Conservation (phyloP, 2,113 vertebrate species). For the Dromaius novaehollandiae region DNA sequence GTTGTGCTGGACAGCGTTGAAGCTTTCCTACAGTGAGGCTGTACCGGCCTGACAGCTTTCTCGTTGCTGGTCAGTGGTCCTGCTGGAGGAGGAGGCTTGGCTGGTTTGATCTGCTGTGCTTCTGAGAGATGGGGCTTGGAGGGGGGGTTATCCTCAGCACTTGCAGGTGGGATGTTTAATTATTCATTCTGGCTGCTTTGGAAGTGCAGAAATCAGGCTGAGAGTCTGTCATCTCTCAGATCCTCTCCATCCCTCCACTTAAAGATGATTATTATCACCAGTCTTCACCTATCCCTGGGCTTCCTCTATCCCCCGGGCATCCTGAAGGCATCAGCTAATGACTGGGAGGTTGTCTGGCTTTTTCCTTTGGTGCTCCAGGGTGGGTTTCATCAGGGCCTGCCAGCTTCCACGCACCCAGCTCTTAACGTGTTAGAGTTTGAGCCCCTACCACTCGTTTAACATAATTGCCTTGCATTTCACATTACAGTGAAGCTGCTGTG, state of each 20-base stretch:
- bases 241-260: not conserved
- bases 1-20: not conserved
- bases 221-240: not conserved
- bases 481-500: not conserved
- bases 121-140: not conserved
- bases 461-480: accelerated
- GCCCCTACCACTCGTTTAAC: not conserved
- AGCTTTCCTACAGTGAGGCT: not conserved
- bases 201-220: not conserved
- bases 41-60: not conserved
- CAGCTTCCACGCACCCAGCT: not conserved
- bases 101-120: not conserved
- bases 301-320: not conserved
- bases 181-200: not conserved
- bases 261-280: not conserved
- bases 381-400: not conserved
- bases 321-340: not conserved
- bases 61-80: not conserved
- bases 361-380: not conserved
- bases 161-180: not conserved
- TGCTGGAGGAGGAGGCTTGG: not conserved
- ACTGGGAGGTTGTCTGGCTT: not conserved
- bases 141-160: not conserved
- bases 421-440: not conserved
- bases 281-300: not conserved